These are phyloP conservation scores for Ectemnius lituratus DNA, from an alignment of 2,888 invertebrate species.

Conservation along the genomic window DNA sequence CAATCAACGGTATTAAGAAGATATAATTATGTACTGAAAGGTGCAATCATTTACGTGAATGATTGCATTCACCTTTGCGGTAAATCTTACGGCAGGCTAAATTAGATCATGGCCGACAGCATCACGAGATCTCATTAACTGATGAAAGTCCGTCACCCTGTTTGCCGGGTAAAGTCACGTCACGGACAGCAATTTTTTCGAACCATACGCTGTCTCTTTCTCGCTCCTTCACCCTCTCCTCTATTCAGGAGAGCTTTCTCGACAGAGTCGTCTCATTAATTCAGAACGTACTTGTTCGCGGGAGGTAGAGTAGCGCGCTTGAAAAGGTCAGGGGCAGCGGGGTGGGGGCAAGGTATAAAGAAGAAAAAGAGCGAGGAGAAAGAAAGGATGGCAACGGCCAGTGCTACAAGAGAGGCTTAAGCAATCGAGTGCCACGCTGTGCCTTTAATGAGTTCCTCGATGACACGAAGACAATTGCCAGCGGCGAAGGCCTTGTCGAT, in stretches of 20 bases:
- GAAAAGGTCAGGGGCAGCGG: background rate
- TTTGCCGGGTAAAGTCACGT: slow-evolving; percentile 14
- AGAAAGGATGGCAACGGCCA: slow-evolving; percentile 21
- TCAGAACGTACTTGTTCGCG: slow-evolving; percentile 54
- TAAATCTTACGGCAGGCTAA: too few species aligned
- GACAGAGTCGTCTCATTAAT: slow-evolving; percentile 63
- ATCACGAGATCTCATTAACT: too few species aligned
- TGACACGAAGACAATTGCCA: slow-evolving; percentile 56
- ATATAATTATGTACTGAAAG: too few species aligned
- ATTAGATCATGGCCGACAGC: too few species aligned
- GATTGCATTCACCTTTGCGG: too few species aligned
- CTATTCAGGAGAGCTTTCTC: slow-evolving; percentile 53
- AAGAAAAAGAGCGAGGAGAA: slow-evolving; percentile 24
- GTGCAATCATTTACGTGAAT: too few species aligned
- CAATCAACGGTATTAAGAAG: too few species aligned
- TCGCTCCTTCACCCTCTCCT: slow-evolving; percentile 15
- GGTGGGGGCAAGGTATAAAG: slow-evolving; percentile 16
- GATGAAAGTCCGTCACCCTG: background rate
- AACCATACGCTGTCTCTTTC: slow-evolving; percentile 40
- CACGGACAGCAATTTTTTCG: slow-evolving; percentile 31
- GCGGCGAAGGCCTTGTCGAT: slow-evolving; percentile 26
- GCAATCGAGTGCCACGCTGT: slow-evolving; percentile 62
- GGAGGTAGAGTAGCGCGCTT: slow-evolving; percentile 7
- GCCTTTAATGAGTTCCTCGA: slow-evolving; percentile 71
- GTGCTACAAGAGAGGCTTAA: slow-evolving; percentile 21